These are phyloP conservation scores for Hirundo rustica DNA, from an alignment of 2,797 vertebrate species.

Conservation along the genomic window DNA sequence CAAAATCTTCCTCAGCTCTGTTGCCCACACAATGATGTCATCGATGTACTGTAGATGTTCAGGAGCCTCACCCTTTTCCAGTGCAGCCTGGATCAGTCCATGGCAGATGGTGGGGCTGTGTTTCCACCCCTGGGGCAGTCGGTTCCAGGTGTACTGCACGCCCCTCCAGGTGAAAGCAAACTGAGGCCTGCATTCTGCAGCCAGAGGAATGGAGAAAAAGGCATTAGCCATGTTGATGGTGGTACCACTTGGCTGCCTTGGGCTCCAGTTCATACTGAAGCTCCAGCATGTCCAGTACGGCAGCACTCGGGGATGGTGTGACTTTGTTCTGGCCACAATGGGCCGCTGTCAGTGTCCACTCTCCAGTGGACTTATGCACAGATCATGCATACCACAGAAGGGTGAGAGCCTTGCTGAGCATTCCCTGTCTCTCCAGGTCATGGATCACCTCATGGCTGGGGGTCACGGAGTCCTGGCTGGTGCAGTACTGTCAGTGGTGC, in stretches of 20 bases:
- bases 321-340: neutral
- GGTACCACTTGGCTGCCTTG: neutral
- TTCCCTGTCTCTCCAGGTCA: neutral
- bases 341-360: neutral
- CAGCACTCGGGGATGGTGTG: neutral
- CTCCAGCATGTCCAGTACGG: neutral
- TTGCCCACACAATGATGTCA: neutral
- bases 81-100: too few relatives aligned
- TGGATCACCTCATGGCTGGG: neutral
- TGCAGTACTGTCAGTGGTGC: neutral
- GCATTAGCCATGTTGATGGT: accelerated
- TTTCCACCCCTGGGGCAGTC: neutral
- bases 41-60: neutral
- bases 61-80: neutral
- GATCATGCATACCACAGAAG: neutral
- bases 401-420: neutral
- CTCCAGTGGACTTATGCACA: accelerated
- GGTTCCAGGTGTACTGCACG: accelerated
- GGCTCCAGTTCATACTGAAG: neutral
- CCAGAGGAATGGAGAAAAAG: neutral
- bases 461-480: accelerated
- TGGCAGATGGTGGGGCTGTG: neutral
- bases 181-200: neutral
- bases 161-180: neutral
- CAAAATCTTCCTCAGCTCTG: neutral